Conservation (phyloP, 1,140 invertebrate species). For the Plodia interpunctella region DNA sequence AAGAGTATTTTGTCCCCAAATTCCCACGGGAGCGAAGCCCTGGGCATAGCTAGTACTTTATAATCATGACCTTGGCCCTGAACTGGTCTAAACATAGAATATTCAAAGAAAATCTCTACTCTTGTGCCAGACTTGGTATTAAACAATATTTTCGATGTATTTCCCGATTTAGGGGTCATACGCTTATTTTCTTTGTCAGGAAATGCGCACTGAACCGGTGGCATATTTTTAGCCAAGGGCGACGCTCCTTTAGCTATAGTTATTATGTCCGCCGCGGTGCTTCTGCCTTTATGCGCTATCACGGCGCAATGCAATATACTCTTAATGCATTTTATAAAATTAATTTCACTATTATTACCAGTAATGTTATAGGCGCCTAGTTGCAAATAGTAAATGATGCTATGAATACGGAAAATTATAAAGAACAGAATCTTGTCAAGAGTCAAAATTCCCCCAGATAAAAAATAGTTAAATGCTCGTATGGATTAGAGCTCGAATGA, state of each 20-base stretch:
- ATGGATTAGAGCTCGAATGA: background rate
- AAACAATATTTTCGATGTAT: slow-evolving; percentile 25
- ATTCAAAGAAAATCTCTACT: background rate
- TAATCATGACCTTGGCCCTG: background rate
- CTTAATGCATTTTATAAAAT: too few relatives aligned
- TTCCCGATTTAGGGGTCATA: slow-evolving; percentile 53
- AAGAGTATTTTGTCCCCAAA: too few relatives aligned
- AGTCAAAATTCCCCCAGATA: too few relatives aligned
- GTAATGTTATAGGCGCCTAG: too few relatives aligned
- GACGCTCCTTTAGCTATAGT: slow-evolving; percentile 35
- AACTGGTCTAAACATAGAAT: background rate
- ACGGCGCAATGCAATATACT: slow-evolving; percentile 27
- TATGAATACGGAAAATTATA: too few relatives aligned
- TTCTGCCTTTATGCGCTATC: slow-evolving; percentile 46
- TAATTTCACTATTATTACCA: too few relatives aligned
- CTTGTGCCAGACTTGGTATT: background rate
- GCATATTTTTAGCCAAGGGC: slow-evolving; percentile 69
- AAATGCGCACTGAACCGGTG: slow-evolving; percentile 52
- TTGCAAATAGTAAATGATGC: too few relatives aligned
- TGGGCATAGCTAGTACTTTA: too few relatives aligned
- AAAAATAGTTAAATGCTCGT: background rate
- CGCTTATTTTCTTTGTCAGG: slow-evolving; percentile 61
- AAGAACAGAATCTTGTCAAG: too few relatives aligned
- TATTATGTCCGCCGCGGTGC: slow-evolving; percentile 9
- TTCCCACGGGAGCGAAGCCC: too few relatives aligned